Evolutionary conservation across 2,888 invertebrate species (phyloP).

Genomic region (Erebia ligea): DNA sequence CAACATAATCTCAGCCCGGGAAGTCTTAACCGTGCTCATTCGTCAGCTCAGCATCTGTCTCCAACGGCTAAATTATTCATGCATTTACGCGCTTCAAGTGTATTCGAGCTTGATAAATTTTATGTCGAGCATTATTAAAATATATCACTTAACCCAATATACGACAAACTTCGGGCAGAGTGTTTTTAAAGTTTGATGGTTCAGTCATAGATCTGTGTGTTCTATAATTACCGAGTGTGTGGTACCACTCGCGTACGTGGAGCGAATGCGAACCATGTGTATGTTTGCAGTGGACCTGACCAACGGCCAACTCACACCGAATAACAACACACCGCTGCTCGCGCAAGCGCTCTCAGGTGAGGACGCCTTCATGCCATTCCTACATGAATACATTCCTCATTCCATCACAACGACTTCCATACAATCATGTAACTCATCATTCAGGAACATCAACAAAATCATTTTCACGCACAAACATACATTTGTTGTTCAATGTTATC

Average conservation of each 20-base stretch:
- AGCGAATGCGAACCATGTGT: conserved; percentile 85
- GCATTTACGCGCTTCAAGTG: conserved; percentile 76
- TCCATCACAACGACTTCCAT: conserved; percentile 36
- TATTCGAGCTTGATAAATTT: conserved; percentile 66
- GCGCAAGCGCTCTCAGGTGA: conserved; percentile 98
- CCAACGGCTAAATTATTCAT: conserved; percentile 78
- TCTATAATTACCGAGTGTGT: conserved; percentile 65
- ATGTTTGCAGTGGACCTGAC: conserved; percentile 96
- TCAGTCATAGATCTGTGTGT: conserved; percentile 76
- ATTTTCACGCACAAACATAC: conserved; percentile 15
- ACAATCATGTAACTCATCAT: conserved; percentile 28
- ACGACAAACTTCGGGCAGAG: not conserved
- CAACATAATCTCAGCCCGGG: conserved; percentile 72
- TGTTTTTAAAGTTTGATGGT: conserved; percentile 56
- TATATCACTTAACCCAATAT: not conserved
- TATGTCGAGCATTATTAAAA: conserved; percentile 39
- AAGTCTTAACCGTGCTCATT: conserved; percentile 71
- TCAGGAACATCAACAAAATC: conserved; percentile 22
- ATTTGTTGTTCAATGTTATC: not conserved
- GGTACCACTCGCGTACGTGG: conserved; percentile 68
- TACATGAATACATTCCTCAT: conserved; percentile 46
- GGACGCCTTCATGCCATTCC: conserved; percentile 52
- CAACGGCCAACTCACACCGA: conserved; percentile 97
- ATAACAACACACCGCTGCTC: conserved; percentile 97
- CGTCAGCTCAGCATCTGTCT: conserved; percentile 76